phyloP scores from a whole-genome alignment of 2,888 invertebrate genomes.

The Gari tellinella region DNA sequence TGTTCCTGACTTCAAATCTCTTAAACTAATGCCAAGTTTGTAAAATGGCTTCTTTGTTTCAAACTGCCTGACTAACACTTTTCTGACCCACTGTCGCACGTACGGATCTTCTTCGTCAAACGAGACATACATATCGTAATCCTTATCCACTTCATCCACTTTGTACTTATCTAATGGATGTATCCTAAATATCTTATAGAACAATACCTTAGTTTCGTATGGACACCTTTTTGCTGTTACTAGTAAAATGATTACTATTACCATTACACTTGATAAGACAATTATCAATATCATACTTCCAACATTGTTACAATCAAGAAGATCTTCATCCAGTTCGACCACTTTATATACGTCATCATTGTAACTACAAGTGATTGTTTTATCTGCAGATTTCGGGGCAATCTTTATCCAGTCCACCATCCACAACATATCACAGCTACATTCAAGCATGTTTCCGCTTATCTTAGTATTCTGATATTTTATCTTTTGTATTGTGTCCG shows the following conservation, averaged over 20 bases:
- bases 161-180: constrained; percentile 62
- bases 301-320: constrained; percentile 53
- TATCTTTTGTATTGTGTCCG: constrained; percentile 48
- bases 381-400: constrained; percentile 33
- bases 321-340: constrained; percentile 38
- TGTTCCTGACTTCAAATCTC: constrained; percentile 37
- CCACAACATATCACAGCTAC: constrained; percentile 58
- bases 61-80: constrained; percentile 48
- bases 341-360: constrained; percentile 43
- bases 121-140: constrained; percentile 54
- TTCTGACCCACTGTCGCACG: constrained; percentile 59
- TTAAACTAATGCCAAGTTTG: constrained; percentile 37
- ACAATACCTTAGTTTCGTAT: constrained; percentile 63
- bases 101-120: constrained; percentile 62
- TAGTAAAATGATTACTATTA: constrained; percentile 43
- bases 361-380: constrained; percentile 45
- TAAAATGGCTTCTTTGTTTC: constrained; percentile 56
- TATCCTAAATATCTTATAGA: constrained; percentile 55
- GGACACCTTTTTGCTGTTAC: constrained; percentile 65
- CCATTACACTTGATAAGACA: constrained; percentile 40
- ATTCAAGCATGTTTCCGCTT: constrained; percentile 41
- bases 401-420: constrained; percentile 61
- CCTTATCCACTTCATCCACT: constrained; percentile 39
- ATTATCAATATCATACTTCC: constrained; percentile 51
- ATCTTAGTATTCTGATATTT: constrained; percentile 33